Conservation (phyloP, 1,140 invertebrate species). For the Teleogryllus occipitalis region DNA sequence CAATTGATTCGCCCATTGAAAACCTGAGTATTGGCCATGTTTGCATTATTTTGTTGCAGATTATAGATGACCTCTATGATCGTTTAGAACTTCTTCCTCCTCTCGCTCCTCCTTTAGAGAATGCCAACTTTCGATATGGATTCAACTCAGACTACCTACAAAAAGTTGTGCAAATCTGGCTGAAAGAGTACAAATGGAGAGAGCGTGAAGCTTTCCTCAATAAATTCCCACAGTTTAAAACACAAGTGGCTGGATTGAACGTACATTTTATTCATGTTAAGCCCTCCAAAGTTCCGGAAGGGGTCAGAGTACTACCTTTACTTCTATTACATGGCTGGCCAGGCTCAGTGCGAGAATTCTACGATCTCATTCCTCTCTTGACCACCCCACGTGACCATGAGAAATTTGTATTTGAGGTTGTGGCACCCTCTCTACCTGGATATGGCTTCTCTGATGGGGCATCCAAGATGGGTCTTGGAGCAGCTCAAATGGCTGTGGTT, state of each 20-base stretch:
- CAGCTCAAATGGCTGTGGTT: slow-evolving; percentile 56
- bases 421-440: slow-evolving; percentile 73
- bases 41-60: slow-evolving; percentile 34
- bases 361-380: slow-evolving; percentile 52
- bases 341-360: slow-evolving; percentile 75
- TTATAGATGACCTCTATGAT: slow-evolving; percentile 49
- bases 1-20: not conserved
- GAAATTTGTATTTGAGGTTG: slow-evolving; percentile 67
- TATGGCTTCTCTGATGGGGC: slow-evolving; percentile 69
- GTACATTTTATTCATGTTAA: slow-evolving; percentile 66
- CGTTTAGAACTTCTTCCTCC: slow-evolving; percentile 45
- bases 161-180: slow-evolving; percentile 61
- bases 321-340: slow-evolving; percentile 82
- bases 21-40: not conserved
- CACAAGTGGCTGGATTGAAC: slow-evolving; percentile 54
- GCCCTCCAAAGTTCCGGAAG: slow-evolving; percentile 35
- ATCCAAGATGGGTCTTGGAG: slow-evolving; percentile 50
- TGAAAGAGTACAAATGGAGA: slow-evolving; percentile 65
- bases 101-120: slow-evolving; percentile 53
- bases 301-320: slow-evolving; percentile 49
- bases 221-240: slow-evolving; percentile 61
- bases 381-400: slow-evolving; percentile 45
- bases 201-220: slow-evolving; percentile 59
- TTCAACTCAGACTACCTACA: slow-evolving; percentile 61
- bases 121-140: slow-evolving; percentile 64